These are phyloP conservation scores for Pocillopora verrucosa DNA, from an alignment of 64 coral and sea anemone genomes.

Conservation along the genomic window DNA sequence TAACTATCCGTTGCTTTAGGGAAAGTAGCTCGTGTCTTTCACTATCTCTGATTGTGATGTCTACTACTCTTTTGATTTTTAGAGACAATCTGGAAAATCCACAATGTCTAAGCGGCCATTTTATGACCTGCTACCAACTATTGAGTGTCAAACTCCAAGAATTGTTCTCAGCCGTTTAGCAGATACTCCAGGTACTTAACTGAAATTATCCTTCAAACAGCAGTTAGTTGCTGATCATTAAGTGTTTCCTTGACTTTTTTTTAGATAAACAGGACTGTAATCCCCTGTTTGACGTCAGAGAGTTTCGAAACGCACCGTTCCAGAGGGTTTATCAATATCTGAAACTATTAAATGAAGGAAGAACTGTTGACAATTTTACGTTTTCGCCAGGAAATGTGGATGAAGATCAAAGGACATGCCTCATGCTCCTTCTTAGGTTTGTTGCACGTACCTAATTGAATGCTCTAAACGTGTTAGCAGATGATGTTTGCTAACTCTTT, in stretches of 20 bases:
- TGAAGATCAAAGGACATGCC: slow-evolving; percentile 11
- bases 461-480: too few relatives aligned
- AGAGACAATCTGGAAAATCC: background rate
- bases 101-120: slow-evolving; percentile 13
- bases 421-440: slow-evolving; percentile 47
- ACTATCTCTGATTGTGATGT: too few relatives aligned
- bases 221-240: background rate
- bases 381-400: slow-evolving; percentile 6
- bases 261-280: slow-evolving; percentile 2
- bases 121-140: slow-evolving; percentile 52
- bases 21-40: too few relatives aligned
- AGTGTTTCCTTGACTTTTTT: background rate
- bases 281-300: slow-evolving; percentile 66
- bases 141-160: slow-evolving; percentile 52
- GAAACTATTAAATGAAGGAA: slow-evolving; percentile 11
- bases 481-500: too few relatives aligned
- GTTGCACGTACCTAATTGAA: background rate
- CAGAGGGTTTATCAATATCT: slow-evolving; percentile 84
- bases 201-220: background rate
- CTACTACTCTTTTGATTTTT: background rate
- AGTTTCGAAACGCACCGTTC: slow-evolving; percentile 55
- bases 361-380: slow-evolving; percentile 46
- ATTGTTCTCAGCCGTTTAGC: background rate
- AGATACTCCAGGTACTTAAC: background rate
- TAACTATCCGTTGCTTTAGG: too few relatives aligned